Percentiles rank a stretch among this genome's conserved stretches.
Evolutionary conservation across 2,113 vertebrate genomes (phyloP).

Genomic region (Rhinichthys klamathensis): DNA sequence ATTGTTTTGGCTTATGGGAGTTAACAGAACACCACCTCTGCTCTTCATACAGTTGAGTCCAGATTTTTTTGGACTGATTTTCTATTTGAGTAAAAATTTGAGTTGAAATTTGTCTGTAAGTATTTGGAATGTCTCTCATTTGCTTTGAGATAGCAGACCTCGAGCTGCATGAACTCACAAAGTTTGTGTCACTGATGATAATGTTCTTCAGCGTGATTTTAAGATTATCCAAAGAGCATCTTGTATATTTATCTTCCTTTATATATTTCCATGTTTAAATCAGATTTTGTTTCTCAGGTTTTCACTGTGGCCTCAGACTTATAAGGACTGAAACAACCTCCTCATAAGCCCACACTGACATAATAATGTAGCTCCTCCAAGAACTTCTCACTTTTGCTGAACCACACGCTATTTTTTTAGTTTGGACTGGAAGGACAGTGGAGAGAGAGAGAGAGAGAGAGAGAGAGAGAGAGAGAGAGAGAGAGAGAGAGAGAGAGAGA

Average conservation of each 20-base stretch:
- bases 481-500: too few relatives aligned
- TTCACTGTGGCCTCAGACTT: not conserved
- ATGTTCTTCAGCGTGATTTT: not conserved
- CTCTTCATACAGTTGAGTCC: not conserved
- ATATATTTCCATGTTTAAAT: not conserved
- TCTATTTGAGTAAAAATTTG: not conserved
- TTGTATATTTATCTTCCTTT: not conserved
- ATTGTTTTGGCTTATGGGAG: not conserved
- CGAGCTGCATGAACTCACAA: not conserved
- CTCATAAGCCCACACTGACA: conserved; percentile 1
- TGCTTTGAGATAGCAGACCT: not conserved
- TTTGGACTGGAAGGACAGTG: not conserved
- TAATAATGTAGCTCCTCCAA: not conserved
- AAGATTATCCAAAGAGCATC: not conserved
- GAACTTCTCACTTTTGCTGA: not conserved
- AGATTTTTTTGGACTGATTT: not conserved
- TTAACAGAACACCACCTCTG: not conserved
- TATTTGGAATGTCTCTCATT: not conserved
- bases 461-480: too few relatives aligned
- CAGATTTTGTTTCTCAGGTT: not conserved
- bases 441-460: not conserved
- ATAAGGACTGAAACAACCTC: not conserved
- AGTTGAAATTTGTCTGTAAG: not conserved
- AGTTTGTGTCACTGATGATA: not conserved
- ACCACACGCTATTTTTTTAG: not conserved